Percentiles rank a stretch among this genome's conserved stretches.
phyloP scores from a whole-genome alignment of 2,888 invertebrate genomes.

The Anodontia alba region DNA sequence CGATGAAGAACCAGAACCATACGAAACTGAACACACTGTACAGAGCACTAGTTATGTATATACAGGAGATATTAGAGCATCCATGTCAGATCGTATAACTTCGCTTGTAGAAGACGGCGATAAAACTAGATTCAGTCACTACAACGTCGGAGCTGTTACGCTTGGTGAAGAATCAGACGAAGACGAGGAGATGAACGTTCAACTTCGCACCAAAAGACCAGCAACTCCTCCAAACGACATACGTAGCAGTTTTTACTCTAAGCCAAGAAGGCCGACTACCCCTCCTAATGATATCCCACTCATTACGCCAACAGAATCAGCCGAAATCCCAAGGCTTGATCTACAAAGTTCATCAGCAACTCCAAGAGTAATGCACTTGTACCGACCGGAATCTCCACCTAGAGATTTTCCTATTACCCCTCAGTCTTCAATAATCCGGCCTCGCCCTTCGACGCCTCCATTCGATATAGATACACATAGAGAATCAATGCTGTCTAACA shows the following conservation, averaged over 20 bases:
- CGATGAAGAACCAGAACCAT: conserved; percentile 16
- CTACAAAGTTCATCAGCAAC: conserved; percentile 41
- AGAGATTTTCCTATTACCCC: conserved; percentile 55
- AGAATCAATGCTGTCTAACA: conserved; percentile 12
- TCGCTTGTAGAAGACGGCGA: conserved; percentile 60
- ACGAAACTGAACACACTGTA: conserved; percentile 50
- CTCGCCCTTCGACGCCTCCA: conserved; percentile 44
- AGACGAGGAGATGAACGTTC: conserved; percentile 27
- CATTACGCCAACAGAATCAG: conserved; percentile 51
- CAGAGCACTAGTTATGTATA: neutral
- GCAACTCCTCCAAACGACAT: conserved; percentile 47
- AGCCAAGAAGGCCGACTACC: conserved; percentile 38
- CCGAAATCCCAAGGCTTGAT: conserved; percentile 55
- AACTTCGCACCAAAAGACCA: conserved; percentile 9
- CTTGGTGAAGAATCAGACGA: conserved; percentile 38
- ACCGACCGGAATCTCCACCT: conserved; percentile 47
- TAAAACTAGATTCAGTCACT: conserved; percentile 49
- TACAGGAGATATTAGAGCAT: conserved; percentile 31
- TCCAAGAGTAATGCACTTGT: conserved; percentile 21
- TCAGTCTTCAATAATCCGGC: conserved; percentile 29
- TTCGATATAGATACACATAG: conserved; percentile 4
- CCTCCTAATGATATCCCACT: conserved; percentile 59
- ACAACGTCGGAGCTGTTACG: conserved; percentile 51
- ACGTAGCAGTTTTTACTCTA: conserved; percentile 41
- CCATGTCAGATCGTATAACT: conserved; percentile 58